Evolutionary conservation across 1,140 invertebrate genomes (phyloP), one percentile per base, ranked within the genome.

Genomic region (Thaumetopoea pityocampa): DNA sequence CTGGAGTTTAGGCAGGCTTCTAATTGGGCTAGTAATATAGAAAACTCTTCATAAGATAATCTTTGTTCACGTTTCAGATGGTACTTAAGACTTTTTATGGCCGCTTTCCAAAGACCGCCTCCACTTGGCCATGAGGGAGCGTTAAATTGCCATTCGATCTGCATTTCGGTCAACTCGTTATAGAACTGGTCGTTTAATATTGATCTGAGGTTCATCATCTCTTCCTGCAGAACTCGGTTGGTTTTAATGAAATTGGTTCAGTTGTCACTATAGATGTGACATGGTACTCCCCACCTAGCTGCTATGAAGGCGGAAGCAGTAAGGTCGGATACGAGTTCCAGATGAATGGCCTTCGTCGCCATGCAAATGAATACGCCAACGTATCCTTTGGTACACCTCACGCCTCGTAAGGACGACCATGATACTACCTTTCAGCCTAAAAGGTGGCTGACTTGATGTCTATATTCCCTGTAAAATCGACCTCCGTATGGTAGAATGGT

Each of bases 301-400:
- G 60, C 54, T 12, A 85, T 27, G 47, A 82, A 84, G 5, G 53
- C 48, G 18, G 72, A 52, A 6, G 79, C 76, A 4, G 50, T 47
- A 2, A 86, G 29, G 7, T 56, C 66, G 7, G 59, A 58, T 0
- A 67, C 69, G 0, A 76, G 16, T 37, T 87, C 83, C 1, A 87
- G 17, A 41, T 87, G 84, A 3, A 87, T 54, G 0, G 79, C 83
- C 41, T 81, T 63, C 1, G 62, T 70, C 37, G 19, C 59, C 41
- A 48, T 36, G 33, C 70, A 85, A 0, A 74, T 79, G 17, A 77
- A 76, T 4, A 87, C n/a, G 2, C 50, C 61, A 7, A 71, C 47
- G 34, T 63, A 82, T 2, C 62, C 45, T 37, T 84, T 81, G 6
- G n/a, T 30, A 3, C 19, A 14, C 29, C 67, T 51, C 3, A 22